Evolutionary conservation across 2,113 vertebrate species (phyloP).

Genomic region (Chloroceryle aenea): DNA sequence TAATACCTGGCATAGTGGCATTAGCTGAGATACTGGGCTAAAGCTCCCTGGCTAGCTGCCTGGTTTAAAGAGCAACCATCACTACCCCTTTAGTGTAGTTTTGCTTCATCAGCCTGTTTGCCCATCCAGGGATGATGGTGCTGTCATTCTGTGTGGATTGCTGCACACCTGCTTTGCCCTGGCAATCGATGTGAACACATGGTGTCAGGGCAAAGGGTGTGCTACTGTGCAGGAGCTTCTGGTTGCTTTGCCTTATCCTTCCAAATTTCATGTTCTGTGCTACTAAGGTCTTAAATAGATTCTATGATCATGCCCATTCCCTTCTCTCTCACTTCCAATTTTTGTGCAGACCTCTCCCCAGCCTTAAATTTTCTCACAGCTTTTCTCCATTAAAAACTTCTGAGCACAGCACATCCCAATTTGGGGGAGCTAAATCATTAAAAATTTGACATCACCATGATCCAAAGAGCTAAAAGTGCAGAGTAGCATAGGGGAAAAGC

Average conservation of each 20-base stretch:
- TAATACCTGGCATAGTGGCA: background rate
- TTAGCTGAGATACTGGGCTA: background rate
- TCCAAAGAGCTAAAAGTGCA: background rate
- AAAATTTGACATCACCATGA: background rate
- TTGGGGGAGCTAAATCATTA: background rate
- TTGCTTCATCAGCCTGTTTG: background rate
- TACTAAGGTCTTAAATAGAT: background rate
- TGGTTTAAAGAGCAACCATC: background rate
- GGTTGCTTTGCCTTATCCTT: background rate
- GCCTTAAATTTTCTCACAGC: background rate
- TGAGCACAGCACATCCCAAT: background rate
- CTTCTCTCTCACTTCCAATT: background rate
- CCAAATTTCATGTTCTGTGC: background rate
- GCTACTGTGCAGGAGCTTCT: background rate
- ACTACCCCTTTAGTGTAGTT: background rate
- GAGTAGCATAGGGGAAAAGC: background rate
- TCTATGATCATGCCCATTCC: background rate
- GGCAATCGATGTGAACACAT: background rate
- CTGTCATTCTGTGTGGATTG: background rate
- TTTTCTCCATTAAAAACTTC: background rate
- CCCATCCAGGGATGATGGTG: rapidly evolving
- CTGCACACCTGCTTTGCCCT: rapidly evolving
- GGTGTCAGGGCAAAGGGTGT: background rate
- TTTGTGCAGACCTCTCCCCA: background rate
- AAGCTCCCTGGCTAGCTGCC: background rate